Percentiles rank a stretch among this genome's conserved stretches.
Conservation (phyloP, 1,140 invertebrate species). For the Drosophila auraria region DNA sequence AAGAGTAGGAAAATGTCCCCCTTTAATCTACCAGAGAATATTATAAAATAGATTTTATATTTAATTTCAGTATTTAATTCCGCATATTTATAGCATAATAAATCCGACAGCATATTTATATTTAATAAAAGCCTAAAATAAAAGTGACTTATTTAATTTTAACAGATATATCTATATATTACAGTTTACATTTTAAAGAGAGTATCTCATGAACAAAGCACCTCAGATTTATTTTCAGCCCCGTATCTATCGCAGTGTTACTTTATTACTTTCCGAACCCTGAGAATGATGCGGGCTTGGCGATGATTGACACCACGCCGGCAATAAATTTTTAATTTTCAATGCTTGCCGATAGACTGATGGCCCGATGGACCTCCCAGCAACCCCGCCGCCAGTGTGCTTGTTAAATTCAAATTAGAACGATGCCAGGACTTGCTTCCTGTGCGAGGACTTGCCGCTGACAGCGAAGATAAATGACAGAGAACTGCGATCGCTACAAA, state of each 20-base stretch:
- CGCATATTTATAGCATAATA: neutral
- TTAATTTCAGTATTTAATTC: neutral
- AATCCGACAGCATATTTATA: too few relatives aligned
- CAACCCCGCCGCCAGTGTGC: conserved; percentile 36
- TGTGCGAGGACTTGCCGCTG: conserved; percentile 59
- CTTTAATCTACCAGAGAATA: too few relatives aligned
- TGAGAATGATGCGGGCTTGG: conserved; percentile 32
- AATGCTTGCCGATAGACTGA: conserved; percentile 66
- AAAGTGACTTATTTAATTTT: neutral
- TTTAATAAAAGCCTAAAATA: too few relatives aligned
- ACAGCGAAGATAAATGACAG: conserved; percentile 82
- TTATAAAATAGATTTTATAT: too few relatives aligned
- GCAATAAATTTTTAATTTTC: conserved; percentile 84
- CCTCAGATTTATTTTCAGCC: neutral
- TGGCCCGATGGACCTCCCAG: conserved; percentile 32
- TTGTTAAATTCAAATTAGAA: conserved; percentile 84
- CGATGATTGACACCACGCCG: conserved; percentile 75
- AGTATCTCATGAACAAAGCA: neutral
- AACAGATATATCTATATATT: too few relatives aligned
- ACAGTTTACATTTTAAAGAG: neutral
- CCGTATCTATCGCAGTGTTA: conserved; percentile 17
- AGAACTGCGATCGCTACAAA: conserved; percentile 80
- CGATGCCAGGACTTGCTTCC: conserved; percentile 35
- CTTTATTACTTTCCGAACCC: conserved; percentile 49
- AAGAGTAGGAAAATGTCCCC: too few relatives aligned